These are phyloP conservation scores for Esox niger DNA, from an alignment of 2,113 vertebrate species.

Conservation along the genomic window DNA sequence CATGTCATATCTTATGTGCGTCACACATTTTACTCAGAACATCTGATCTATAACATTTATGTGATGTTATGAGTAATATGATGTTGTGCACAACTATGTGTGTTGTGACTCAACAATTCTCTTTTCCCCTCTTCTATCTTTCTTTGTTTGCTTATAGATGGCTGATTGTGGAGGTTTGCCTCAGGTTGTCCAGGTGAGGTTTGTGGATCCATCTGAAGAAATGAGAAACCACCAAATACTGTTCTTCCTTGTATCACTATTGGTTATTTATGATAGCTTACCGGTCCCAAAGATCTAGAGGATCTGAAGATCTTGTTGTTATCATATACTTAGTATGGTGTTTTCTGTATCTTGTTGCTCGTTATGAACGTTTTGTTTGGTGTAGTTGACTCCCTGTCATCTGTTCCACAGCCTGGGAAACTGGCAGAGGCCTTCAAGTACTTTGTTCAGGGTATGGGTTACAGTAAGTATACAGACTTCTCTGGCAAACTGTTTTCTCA, in stretches of 20 bases:
- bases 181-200: constrained; percentile 92
- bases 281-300: background rate
- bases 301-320: background rate
- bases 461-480: constrained; percentile 70
- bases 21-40: background rate
- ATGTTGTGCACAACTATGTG: too few species aligned
- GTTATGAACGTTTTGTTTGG: background rate
- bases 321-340: constrained; percentile 3
- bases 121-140: constrained; percentile 32
- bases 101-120: constrained; percentile 5
- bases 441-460: constrained; percentile 82
- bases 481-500: background rate
- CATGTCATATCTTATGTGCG: background rate
- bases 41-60: too few species aligned
- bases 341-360: background rate
- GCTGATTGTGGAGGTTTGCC: constrained; percentile 95
- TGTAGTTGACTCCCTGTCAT: background rate
- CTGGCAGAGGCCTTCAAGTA: constrained; percentile 81
- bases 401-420: constrained; percentile 71
- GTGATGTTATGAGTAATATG: too few species aligned
- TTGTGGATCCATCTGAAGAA: too few species aligned
- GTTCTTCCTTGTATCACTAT: too few species aligned
- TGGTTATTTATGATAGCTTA: too few species aligned
- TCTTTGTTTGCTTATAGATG: too few species aligned
- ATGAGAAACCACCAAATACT: too few species aligned